Base-by-base conservation (phyloP, 35 echinoderm and acorn worm genomes). In the Strongylocentrotus purpuratus region DNA sequence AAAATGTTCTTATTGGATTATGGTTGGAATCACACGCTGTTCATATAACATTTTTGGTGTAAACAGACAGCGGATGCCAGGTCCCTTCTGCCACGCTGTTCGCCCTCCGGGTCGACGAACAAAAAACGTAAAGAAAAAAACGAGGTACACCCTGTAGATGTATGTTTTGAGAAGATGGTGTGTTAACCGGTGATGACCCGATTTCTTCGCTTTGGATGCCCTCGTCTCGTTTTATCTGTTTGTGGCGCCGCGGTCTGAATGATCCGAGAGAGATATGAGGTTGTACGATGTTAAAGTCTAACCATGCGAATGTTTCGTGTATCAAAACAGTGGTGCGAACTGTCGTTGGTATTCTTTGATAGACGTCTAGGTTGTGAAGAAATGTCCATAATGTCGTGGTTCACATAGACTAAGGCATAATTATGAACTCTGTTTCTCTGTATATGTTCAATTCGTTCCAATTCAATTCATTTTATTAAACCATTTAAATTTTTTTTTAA, bases 1-100 rank as follows among this genome's bases (percentile, higher is more conserved):
- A 78, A 78, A 78, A 78, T 78, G 65, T 78, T 78, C 65, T 78
- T 78, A 78, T 78, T 78, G 65, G 65, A 78, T 78, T 78, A 78
- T 28, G 65, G 65, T 7, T 78, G 65, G 65, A 78, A 78, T 78
- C 65, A 78, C 65, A 78, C 28, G 65, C 65, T 78, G 65, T 78
- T 78, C 20, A 78, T 22, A 78, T 22, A 78, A 78, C 65, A 78
- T 78, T n/a, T 78, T 78, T 78, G 65, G 65, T 78, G 4, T 78
- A 78, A 78, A 78, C 65, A 78, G 65, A 18, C 65, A 22, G 65
- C 65, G 18, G 65, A 78, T 78, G 20, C 65, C 65, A 78, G 28
- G 0, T 2, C 65, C 65, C 22, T 41, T 55, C 10, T 22, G 65
- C 65, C 65, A 78, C 20, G 65, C 65, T 78, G 65, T 78, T 78